Percentiles rank a stretch among this genome's conserved stretches.
Evolutionary conservation across 2,888 invertebrate genomes (phyloP).

Genomic region (Drosophila quinaria): DNA sequence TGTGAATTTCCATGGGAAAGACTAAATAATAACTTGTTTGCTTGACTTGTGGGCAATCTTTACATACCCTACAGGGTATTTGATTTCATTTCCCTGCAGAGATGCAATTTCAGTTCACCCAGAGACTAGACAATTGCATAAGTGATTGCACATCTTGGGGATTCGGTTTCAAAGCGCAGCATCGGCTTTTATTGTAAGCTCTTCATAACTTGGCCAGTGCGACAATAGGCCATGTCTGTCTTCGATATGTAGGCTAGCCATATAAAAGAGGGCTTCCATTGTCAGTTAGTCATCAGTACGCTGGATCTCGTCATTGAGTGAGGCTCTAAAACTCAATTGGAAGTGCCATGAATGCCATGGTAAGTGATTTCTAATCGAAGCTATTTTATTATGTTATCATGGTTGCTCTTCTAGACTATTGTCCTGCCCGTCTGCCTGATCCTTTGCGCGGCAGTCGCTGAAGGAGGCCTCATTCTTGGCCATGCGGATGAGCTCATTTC

Average conservation of each 20-base stretch:
- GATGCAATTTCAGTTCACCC: conserved; percentile 31
- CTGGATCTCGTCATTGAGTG: conserved; percentile 29
- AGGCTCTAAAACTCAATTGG: conserved; percentile 16
- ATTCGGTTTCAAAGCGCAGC: conserved; percentile 46
- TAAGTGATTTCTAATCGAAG: conserved; percentile 23
- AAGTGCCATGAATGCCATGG: conserved; percentile 59
- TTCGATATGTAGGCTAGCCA: conserved; percentile 12
- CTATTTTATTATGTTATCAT: background rate
- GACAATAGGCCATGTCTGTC: conserved; percentile 57
- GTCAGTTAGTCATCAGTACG: conserved; percentile 59
- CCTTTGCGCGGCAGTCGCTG: conserved; percentile 46
- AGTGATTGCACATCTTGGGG: conserved; percentile 39
- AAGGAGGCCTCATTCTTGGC: conserved; percentile 65
- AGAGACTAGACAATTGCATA: conserved; percentile 51
- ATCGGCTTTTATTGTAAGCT: conserved; percentile 33
- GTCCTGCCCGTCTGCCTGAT: conserved; percentile 53
- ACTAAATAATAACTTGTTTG: background rate
- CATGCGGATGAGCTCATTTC: conserved; percentile 77
- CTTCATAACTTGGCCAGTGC: conserved; percentile 67
- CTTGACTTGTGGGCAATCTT: background rate
- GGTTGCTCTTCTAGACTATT: conserved; percentile 51
- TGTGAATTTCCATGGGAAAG: background rate
- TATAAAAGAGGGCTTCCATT: conserved; percentile 60
- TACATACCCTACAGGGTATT: conserved; percentile 26
- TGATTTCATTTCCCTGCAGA: conserved; percentile 69